Evolutionary conservation across 2,888 invertebrate species (phyloP).

Genomic region (Hetaerina titia): DNA sequence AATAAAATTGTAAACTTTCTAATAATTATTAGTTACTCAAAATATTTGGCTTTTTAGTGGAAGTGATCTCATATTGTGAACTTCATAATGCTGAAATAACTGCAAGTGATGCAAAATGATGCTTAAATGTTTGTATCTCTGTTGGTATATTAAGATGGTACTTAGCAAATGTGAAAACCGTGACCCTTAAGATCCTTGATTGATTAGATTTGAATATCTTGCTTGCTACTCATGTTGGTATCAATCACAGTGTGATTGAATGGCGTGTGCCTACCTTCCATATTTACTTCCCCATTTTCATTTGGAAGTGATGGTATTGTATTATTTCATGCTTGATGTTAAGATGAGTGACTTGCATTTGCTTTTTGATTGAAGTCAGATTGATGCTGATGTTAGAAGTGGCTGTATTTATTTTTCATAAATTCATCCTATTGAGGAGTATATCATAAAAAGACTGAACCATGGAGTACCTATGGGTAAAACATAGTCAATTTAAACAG

Average conservation of each 20-base stretch:
- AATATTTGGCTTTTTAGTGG: too few species aligned
- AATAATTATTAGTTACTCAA: too few species aligned
- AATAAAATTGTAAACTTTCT: too few species aligned
- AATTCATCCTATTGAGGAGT: not conserved
- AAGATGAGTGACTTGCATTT: not conserved
- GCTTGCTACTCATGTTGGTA: not conserved
- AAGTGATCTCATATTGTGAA: too few species aligned
- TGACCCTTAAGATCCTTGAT: too few species aligned
- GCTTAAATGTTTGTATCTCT: too few species aligned
- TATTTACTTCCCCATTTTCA: not conserved
- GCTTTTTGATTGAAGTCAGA: not conserved
- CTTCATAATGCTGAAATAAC: too few species aligned
- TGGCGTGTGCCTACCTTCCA: not conserved
- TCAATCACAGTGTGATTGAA: not conserved
- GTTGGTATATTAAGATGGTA: too few species aligned
- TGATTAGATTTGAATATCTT: not conserved
- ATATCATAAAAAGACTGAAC: not conserved
- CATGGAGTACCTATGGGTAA: not conserved
- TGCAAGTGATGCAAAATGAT: too few species aligned
- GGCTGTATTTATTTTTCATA: not conserved
- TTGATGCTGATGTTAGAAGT: not conserved
- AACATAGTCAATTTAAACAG: constrained; percentile 19
- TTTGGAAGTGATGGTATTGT: not conserved
- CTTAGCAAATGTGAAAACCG: too few species aligned
- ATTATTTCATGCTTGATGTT: not conserved